These are phyloP conservation scores for Kryptopterus vitreolus DNA, from an alignment of 2,797 vertebrate species.

Conservation along the genomic window DNA sequence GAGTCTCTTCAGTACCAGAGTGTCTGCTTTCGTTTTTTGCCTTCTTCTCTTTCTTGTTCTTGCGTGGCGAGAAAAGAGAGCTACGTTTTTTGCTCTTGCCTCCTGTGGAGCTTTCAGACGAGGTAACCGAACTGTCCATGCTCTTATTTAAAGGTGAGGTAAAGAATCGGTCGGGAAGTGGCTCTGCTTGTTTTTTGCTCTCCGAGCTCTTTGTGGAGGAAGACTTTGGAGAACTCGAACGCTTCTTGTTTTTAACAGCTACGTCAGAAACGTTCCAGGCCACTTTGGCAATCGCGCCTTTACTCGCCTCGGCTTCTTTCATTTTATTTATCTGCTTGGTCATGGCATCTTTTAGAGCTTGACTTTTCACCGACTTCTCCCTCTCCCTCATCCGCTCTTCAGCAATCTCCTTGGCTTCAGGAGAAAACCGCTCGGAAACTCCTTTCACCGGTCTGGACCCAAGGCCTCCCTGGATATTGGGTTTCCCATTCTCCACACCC, in stretches of 20 bases:
- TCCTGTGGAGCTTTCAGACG: conserved; percentile 84
- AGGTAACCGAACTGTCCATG: conserved; percentile 85
- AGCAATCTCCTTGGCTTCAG: conserved; percentile 90
- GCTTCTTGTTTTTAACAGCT: conserved; percentile 69
- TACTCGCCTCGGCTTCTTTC: conserved; percentile 83
- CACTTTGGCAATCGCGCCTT: conserved; percentile 65
- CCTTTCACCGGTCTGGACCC: conserved; percentile 66
- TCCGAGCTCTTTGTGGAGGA: conserved; percentile 74
- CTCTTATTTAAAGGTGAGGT: conserved; percentile 76
- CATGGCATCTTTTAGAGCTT: conserved; percentile 91
- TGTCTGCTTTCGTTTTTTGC: conserved; percentile 82
- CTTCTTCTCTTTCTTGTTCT: conserved; percentile 96
- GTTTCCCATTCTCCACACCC: conserved; percentile 83
- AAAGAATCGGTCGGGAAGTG: conserved; percentile 76
- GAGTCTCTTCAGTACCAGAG: conserved; percentile 78
- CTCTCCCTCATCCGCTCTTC: conserved; percentile 91
- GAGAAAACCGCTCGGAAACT: conserved; percentile 80
- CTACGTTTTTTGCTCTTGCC: conserved; percentile 92
- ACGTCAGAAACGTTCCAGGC: conserved; percentile 66
- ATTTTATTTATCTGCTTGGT: conserved; percentile 89
- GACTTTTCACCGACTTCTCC: conserved; percentile 93
- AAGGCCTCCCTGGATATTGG: conserved; percentile 68
- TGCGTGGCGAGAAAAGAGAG: conserved; percentile 94
- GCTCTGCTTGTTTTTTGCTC: conserved; percentile 70
- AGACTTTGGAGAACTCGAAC: conserved; percentile 67